These are phyloP conservation scores for Raja brachyura DNA, from an alignment of 2,113 vertebrate species.

Conservation along the genomic window DNA sequence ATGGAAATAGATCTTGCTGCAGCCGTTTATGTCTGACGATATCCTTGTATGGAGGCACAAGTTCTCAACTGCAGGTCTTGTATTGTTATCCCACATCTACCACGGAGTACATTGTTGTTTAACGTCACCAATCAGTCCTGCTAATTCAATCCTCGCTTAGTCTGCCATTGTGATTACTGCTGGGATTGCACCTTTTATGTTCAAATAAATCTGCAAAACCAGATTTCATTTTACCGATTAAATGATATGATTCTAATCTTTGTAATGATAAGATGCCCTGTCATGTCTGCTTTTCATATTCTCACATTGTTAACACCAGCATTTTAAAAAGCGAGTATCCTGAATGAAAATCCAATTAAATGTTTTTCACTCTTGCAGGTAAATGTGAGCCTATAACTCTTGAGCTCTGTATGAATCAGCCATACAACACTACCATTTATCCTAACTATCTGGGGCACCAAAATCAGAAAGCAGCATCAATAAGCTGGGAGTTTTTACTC, in stretches of 20 bases:
- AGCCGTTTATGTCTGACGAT: no score
- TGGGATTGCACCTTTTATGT: not conserved
- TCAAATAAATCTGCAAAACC: not conserved
- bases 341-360: constrained; percentile 16
- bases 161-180: not conserved
- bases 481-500: constrained; percentile 89
- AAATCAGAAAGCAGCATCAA: constrained; percentile 83
- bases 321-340: not conserved
- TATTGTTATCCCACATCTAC: no score
- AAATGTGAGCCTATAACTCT: constrained; percentile 80
- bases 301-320: not conserved
- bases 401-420: constrained; percentile 91
- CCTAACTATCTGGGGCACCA: constrained; percentile 89
- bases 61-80: no score
- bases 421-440: constrained; percentile 80
- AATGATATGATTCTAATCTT: not conserved
- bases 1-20: no score
- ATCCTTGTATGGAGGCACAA: no score
- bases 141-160: not conserved
- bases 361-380: constrained; percentile 43
- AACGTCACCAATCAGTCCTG: no score
- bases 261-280: not conserved
- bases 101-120: not conserved
- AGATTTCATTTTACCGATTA: not conserved
- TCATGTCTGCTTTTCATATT: not conserved